Percentiles rank a stretch among this genome's conserved stretches.
Conservation (phyloP, 2,113 vertebrate species). For the Amphiprion percula region DNA sequence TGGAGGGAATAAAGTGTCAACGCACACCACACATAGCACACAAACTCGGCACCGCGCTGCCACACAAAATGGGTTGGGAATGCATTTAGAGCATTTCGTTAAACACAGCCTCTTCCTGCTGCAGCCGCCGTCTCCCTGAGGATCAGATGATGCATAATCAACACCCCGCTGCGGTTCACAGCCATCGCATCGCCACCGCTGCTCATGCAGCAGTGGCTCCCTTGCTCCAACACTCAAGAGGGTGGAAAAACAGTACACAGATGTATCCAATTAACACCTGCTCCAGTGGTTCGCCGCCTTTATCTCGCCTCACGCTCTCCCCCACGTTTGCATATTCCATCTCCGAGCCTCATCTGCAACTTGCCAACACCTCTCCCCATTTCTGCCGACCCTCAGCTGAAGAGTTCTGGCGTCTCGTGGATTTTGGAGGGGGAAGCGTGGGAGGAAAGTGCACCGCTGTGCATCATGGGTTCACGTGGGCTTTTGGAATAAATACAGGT, state of each 20-base stretch:
- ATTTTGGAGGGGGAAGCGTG: slow-evolving; percentile 13
- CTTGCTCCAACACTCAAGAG: slow-evolving; percentile 34
- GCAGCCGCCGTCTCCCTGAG: slow-evolving; percentile 36
- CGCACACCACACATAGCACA: neutral
- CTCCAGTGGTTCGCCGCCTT: slow-evolving; percentile 36
- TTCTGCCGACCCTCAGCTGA: slow-evolving; percentile 34
- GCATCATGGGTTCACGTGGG: slow-evolving; percentile 7
- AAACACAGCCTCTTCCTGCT: slow-evolving; percentile 52
- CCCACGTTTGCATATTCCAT: slow-evolving; percentile 14
- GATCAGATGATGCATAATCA: slow-evolving; percentile 64
- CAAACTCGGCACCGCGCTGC: neutral
- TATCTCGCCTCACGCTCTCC: slow-evolving; percentile 33
- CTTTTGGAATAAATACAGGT: neutral
- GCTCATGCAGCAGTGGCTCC: slow-evolving; percentile 41
- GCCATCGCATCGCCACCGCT: slow-evolving; percentile 41
- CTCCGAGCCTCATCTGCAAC: slow-evolving; percentile 35
- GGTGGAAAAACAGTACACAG: slow-evolving; percentile 46
- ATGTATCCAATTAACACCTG: slow-evolving; percentile 76
- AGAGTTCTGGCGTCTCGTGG: slow-evolving; percentile 12
- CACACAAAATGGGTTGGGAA: slow-evolving; percentile 4
- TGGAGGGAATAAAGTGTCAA: slow-evolving; percentile 3
- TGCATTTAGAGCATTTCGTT: slow-evolving; percentile 38
- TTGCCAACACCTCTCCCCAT: slow-evolving; percentile 51
- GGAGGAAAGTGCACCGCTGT: slow-evolving; percentile 6
- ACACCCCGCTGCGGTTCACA: slow-evolving; percentile 48